Conservation (phyloP, 64 coral and sea anemone species). For the Stichodactyla helianthus region DNA sequence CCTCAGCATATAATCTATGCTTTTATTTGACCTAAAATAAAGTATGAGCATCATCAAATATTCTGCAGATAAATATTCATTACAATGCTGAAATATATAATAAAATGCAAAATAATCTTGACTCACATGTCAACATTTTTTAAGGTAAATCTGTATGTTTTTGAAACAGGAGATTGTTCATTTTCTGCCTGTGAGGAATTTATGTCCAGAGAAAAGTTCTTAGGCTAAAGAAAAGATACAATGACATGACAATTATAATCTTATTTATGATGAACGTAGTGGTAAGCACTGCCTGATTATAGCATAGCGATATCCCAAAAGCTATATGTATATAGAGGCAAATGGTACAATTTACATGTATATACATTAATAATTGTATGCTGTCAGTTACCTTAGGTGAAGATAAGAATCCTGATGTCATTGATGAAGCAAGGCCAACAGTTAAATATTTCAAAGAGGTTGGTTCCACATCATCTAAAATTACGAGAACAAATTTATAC, state of each 20-base stretch:
- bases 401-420: background rate
- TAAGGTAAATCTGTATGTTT: background rate
- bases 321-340: too few relatives aligned
- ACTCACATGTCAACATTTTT: background rate
- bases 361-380: too few relatives aligned
- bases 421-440: background rate
- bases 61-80: too few relatives aligned
- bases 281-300: too few relatives aligned
- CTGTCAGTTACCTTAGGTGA: background rate
- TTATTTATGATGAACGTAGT: too few relatives aligned
- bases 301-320: too few relatives aligned
- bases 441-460: background rate
- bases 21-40: background rate
- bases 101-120: background rate
- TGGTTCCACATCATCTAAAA: background rate
- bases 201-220: background rate
- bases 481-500: background rate
- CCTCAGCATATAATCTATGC: background rate
- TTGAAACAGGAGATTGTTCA: background rate
- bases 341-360: too few relatives aligned
- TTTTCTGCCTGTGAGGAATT: background rate
- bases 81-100: background rate
- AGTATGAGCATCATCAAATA: too few relatives aligned
- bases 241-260: background rate
- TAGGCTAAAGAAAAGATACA: background rate